Base-by-base conservation (phyloP, 2,113 vertebrate genomes). In the Macquaria ambigua region DNA sequence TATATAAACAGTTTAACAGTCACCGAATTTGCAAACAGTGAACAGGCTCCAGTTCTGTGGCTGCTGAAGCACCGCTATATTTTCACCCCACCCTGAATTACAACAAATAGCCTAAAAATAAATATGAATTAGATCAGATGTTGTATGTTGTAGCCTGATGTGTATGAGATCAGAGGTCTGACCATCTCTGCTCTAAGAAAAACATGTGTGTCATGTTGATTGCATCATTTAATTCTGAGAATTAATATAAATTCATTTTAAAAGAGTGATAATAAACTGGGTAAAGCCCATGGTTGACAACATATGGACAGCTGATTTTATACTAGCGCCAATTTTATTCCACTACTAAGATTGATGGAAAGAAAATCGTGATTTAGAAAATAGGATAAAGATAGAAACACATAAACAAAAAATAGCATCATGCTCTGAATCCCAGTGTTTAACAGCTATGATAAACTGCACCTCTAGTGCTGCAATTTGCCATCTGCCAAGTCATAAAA, bases 401-500 rank as follows among this genome's bases (percentile, higher is more conserved):
- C 16, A 56, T 68, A 82, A 73, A 28, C 48, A 64, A 8, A 70
- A 86, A 80, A 81, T 1, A 70, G 62, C 62, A 61, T 50, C 64
- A 67, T 50, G 59, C 50, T 43, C 34, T 84, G 59, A 81, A 76
- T 37, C 71, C 67, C 39, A 37, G 52, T 75, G 79, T 83, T 81
- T 75, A 77, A 72, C 58, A 79, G 79, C 46, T 59, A 58, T 84
- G 72, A 90, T 68, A 76, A 84, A 90, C 69, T 82, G 43, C 41
- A 72, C 77, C 81, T 85, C 82, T 75, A 70, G 25, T 62, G 75
- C 81, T 62, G 61, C 81, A 79, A 86, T 89, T 83, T 81, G 59
- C 84, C 85, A 91, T 85, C 73, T 84, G 85, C 83, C 37, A 23
- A 86, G 76, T 70, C 82, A 79, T 81, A 87, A 86, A 89, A 91